A percentile compares a stretch with the other conserved stretches of the same genome.
These are phyloP conservation scores for Podargus strigoides DNA, from an alignment of 2,797 vertebrate species.

Conservation along the genomic window DNA sequence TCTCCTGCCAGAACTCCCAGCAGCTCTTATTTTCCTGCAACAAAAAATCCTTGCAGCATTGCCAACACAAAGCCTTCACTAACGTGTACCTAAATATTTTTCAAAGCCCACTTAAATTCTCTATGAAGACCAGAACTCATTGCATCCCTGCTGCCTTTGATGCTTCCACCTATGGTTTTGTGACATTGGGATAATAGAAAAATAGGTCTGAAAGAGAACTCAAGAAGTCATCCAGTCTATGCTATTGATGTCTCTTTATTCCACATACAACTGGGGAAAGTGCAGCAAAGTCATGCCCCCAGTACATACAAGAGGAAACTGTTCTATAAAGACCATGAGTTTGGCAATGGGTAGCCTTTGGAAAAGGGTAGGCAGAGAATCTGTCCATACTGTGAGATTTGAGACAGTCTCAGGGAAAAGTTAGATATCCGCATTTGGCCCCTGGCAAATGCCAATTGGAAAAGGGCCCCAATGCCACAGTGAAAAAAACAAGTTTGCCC, in stretches of 20 bases:
- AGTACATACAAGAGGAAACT: background rate
- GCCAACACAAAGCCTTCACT: background rate
- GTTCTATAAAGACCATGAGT: background rate
- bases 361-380: background rate
- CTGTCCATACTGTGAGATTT: background rate
- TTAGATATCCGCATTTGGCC: background rate
- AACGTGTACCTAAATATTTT: conserved; percentile 5
- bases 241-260: background rate
- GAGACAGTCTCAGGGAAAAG: background rate
- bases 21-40: background rate
- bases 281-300: background rate
- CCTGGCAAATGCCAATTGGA: background rate
- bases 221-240: background rate
- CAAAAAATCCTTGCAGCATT: background rate
- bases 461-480: background rate
- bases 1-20: background rate
- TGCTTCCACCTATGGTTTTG: background rate
- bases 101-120: background rate
- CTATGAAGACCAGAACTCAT: background rate
- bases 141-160: background rate
- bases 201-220: background rate
- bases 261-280: background rate
- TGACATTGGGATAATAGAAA: background rate
- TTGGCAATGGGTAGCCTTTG: background rate
- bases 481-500: background rate